These are phyloP conservation scores for Tragelaphus scriptus DNA, from an alignment of 2,113 vertebrate species.

Conservation along the genomic window DNA sequence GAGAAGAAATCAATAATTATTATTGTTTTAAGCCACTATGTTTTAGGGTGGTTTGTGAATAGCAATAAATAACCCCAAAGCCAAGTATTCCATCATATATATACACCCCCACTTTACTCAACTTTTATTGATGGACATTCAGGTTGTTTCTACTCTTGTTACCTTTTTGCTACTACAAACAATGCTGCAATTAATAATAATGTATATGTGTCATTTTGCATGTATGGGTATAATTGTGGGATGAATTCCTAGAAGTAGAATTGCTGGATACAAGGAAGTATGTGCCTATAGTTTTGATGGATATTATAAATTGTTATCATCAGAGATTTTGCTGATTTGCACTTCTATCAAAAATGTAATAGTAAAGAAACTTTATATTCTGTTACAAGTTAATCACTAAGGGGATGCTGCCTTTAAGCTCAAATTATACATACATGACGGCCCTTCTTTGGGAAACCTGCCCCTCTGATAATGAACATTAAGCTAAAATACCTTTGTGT, in stretches of 20 bases:
- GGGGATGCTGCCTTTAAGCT: not conserved
- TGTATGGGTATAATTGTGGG: not conserved
- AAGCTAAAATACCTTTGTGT: not conserved
- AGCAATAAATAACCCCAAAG: not conserved
- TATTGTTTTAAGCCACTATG: not conserved
- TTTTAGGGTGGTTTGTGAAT: not conserved
- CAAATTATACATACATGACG: not conserved
- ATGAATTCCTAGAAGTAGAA: not conserved
- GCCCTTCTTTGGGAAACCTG: not conserved
- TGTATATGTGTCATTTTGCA: not conserved
- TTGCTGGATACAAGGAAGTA: not conserved
- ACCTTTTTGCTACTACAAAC: not conserved
- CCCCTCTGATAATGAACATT: not conserved
- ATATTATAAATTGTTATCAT: not conserved
- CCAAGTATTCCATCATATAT: not conserved
- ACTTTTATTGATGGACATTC: not conserved
- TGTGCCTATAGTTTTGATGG: not conserved
- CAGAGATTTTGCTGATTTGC: not conserved
- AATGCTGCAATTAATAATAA: not conserved
- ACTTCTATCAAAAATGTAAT: not conserved
- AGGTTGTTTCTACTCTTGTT: not conserved
- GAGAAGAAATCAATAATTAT: not conserved
- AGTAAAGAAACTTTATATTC: not conserved
- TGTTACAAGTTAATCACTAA: not conserved
- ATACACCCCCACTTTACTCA: not conserved